A percentile compares a stretch with the other conserved stretches of the same genome.
phyloP scores from a whole-genome alignment of 2,113 vertebrate genomes.

The Eptesicus fuscus region DNA sequence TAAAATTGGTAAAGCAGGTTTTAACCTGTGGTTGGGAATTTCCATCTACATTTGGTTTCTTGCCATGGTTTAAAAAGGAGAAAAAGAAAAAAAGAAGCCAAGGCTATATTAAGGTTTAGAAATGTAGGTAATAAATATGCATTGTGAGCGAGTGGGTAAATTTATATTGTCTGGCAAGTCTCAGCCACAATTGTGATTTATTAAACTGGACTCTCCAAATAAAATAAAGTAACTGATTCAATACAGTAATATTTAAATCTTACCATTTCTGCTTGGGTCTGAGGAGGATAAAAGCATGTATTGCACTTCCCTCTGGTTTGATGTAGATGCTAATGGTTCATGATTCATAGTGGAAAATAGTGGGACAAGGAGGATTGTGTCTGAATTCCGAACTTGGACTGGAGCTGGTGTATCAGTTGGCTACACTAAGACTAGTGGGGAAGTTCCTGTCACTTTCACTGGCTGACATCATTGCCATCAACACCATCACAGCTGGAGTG shows the following conservation, averaged over 20 bases:
- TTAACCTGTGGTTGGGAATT: conserved; percentile 3
- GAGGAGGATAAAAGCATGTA: neutral
- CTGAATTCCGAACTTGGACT: neutral
- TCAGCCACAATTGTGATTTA: neutral
- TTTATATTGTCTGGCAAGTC: neutral
- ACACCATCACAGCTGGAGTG: neutral
- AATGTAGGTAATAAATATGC: neutral
- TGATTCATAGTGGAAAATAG: neutral
- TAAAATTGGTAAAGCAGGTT: conserved; percentile 5
- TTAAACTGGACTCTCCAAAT: neutral
- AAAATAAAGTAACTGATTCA: neutral
- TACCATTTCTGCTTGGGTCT: neutral
- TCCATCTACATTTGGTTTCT: conserved; percentile 26
- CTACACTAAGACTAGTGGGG: fast-evolving
- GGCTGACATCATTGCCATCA: neutral
- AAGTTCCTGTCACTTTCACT: neutral
- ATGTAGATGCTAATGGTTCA: neutral
- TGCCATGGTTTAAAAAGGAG: neutral
- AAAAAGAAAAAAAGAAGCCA: neutral
- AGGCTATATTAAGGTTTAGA: neutral
- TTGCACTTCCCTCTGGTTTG: neutral
- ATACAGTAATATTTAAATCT: neutral
- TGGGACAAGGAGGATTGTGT: neutral
- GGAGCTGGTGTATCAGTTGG: neutral
- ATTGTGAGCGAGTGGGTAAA: neutral